These are phyloP conservation scores for Astropecten irregularis DNA, from an alignment of 53 echinoderm and acorn worm genomes.

Conservation along the genomic window DNA sequence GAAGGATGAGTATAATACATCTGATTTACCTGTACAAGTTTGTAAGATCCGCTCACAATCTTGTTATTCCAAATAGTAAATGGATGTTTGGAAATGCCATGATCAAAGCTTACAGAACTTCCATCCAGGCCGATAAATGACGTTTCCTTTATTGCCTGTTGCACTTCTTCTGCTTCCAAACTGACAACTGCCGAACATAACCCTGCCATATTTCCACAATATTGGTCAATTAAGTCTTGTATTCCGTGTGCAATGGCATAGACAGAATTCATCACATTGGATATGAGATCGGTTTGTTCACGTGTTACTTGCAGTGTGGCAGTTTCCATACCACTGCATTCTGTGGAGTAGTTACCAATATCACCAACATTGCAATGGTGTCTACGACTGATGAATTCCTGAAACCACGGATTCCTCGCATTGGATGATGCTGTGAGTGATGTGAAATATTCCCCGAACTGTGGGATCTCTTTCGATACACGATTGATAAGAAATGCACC, in stretches of 20 bases:
- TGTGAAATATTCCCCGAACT: conserved; percentile 58
- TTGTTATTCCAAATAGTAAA: conserved; percentile 71
- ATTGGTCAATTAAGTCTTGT: conserved; percentile 23
- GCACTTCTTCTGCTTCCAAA: conserved; percentile 47
- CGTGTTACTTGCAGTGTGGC: neutral
- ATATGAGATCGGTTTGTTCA: neutral
- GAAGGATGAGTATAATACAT: too few relatives aligned
- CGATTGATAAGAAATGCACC: conserved; percentile 55
- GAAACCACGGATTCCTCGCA: conserved; percentile 73
- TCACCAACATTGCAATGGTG: conserved; percentile 29
- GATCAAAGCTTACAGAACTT: conserved; percentile 42
- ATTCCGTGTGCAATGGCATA: conserved; percentile 81
- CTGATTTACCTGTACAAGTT: conserved; percentile 61
- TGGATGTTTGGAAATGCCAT: conserved; percentile 19
- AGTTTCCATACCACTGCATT: conserved; percentile 1
- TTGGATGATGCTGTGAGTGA: conserved; percentile 36
- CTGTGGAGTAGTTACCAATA: neutral
- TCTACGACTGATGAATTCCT: conserved; percentile 52
- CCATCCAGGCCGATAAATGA: conserved; percentile 56
- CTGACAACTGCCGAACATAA: conserved; percentile 62
- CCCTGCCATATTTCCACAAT: conserved; percentile 29
- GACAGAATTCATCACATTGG: conserved; percentile 68
- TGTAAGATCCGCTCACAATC: neutral
- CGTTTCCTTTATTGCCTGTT: conserved; percentile 28
- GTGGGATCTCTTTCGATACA: neutral